Evolutionary conservation across 2,888 invertebrate species (phyloP).

Genomic region (Idaea aversata): DNA sequence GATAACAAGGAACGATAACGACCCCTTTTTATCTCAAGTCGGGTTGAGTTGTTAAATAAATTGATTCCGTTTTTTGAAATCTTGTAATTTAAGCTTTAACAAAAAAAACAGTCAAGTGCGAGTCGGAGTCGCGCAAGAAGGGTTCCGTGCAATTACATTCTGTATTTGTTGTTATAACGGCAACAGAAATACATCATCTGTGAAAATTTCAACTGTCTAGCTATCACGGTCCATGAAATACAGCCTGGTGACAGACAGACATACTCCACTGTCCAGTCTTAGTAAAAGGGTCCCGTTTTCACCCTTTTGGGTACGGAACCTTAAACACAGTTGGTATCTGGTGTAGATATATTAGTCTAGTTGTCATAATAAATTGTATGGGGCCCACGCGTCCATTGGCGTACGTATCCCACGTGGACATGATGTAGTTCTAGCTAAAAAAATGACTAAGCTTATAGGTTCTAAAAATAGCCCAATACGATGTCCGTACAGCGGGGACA

Average conservation of each 20-base stretch:
- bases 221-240: too few species aligned
- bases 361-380: not conserved
- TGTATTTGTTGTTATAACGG: too few species aligned
- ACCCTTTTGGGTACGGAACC: too few species aligned
- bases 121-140: too few species aligned
- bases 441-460: conserved; percentile 10
- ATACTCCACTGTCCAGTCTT: too few species aligned
- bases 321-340: not conserved
- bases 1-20: not conserved
- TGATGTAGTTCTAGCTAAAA: not conserved
- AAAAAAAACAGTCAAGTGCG: too few species aligned
- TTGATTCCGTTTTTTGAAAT: conserved; percentile 7
- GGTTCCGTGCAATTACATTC: too few species aligned
- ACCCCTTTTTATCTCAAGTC: not conserved
- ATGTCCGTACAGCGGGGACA: conserved; percentile 28
- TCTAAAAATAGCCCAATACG: conserved; percentile 57
- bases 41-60: conserved; percentile 12
- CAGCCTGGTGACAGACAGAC: too few species aligned
- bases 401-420: not conserved
- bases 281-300: too few species aligned
- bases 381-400: not conserved
- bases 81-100: conserved; percentile 9
- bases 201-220: too few species aligned
- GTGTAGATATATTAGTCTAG: not conserved
- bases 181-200: too few species aligned